Evolutionary conservation across 1,140 invertebrate species (phyloP).

Genomic region (Myzus persicae): DNA sequence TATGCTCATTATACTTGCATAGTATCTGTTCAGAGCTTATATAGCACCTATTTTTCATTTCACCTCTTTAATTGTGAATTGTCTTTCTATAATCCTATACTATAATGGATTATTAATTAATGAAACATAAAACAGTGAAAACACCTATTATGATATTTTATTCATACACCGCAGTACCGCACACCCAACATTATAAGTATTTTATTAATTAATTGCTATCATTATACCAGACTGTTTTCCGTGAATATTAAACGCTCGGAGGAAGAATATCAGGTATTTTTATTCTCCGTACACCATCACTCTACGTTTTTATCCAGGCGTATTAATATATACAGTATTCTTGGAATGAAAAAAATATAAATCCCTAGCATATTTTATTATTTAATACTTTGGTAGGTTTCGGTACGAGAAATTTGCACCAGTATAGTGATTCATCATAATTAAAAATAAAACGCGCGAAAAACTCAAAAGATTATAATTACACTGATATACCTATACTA

Average conservation of each 20-base stretch:
- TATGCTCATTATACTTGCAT: neutral
- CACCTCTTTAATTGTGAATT: neutral
- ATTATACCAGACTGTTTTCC: neutral
- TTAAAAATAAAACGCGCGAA: neutral
- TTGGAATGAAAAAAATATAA: constrained; percentile 9
- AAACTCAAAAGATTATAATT: neutral
- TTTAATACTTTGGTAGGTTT: neutral
- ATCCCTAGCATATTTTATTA: neutral
- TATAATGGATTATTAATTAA: neutral
- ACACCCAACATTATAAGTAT: neutral
- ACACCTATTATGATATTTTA: neutral
- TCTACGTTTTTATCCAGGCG: neutral
- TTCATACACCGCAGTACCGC: neutral
- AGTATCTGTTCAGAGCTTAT: too few species aligned
- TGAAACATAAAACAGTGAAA: neutral
- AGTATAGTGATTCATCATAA: neutral
- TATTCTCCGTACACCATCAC: neutral
- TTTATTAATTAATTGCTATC: neutral
- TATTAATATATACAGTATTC: neutral
- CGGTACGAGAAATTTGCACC: neutral
- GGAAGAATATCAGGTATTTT: neutral
- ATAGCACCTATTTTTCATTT: neutral
- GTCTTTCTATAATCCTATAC: too few species aligned
- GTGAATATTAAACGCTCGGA: neutral
- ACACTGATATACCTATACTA: neutral